Percentiles rank a stretch among this genome's conserved stretches.
phyloP scores from a whole-genome alignment of 2,113 vertebrate species.

The Boulengeromyrus knoepffleri region DNA sequence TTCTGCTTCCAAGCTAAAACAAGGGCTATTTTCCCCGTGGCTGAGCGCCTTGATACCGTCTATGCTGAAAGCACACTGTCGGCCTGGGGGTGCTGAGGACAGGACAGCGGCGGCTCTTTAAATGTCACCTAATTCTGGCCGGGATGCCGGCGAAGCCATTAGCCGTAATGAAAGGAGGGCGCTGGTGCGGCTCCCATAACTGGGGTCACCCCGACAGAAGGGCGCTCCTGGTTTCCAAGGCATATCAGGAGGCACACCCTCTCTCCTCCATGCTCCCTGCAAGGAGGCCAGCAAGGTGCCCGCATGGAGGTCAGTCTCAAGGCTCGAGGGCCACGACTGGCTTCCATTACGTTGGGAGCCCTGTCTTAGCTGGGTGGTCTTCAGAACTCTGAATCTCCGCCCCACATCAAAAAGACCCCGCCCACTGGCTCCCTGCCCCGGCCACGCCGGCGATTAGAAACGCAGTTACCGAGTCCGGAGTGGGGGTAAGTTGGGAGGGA shows the following conservation, averaged over 20 bases:
- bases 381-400: background rate
- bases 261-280: background rate
- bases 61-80: no score
- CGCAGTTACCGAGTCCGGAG: background rate
- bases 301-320: background rate
- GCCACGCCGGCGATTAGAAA: background rate
- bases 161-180: background rate
- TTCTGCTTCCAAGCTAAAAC: background rate
- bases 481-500: background rate
- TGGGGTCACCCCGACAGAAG: background rate
- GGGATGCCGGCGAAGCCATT: background rate
- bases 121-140: background rate
- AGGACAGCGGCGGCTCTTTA: background rate
- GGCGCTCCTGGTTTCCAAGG: background rate
- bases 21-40: background rate
- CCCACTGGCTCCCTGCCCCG: background rate
- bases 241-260: background rate
- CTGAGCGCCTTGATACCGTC: background rate
- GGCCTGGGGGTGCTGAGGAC: background rate
- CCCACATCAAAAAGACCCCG: background rate
- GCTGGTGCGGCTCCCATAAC: background rate
- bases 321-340: background rate
- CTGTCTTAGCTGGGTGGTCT: background rate
- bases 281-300: background rate
- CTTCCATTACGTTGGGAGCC: background rate